Conservation (phyloP, 2,888 invertebrate genomes). For the Phyto melanocephala region DNA sequence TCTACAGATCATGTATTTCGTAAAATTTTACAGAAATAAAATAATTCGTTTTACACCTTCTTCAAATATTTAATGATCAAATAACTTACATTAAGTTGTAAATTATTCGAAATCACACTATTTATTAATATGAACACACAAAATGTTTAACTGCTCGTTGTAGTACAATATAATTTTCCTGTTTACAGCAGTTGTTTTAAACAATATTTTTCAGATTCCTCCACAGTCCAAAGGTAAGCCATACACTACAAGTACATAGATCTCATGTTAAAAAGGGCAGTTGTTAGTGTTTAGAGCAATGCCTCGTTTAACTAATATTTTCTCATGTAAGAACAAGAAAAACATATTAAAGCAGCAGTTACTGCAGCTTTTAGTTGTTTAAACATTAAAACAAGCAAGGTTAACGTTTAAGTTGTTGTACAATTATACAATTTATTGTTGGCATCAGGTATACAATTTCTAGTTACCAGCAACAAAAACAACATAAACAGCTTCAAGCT, state of each 20-base stretch:
- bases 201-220: background rate
- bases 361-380: constrained; percentile 1
- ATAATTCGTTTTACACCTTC: too few species aligned
- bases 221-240: background rate
- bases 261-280: background rate
- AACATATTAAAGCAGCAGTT: constrained; percentile 12
- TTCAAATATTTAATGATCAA: too few species aligned
- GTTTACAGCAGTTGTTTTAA: background rate
- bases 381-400: constrained; percentile 39
- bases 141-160: too few species aligned
- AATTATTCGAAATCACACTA: too few species aligned
- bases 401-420: constrained; percentile 46
- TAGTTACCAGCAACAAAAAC: constrained; percentile 25
- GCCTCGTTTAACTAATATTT: constrained; percentile 56
- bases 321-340: constrained; percentile 29
- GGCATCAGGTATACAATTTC: too few species aligned
- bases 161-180: background rate
- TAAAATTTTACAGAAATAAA: too few species aligned
- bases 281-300: constrained; percentile 40
- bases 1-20: too few species aligned
- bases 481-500: background rate
- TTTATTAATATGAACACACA: too few species aligned
- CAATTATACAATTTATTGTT: constrained; percentile 52
- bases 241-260: too few species aligned
- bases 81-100: too few species aligned